Base-by-base conservation (phyloP, 92 coral and sea anemone species). In the Meandrina meandrites region DNA sequence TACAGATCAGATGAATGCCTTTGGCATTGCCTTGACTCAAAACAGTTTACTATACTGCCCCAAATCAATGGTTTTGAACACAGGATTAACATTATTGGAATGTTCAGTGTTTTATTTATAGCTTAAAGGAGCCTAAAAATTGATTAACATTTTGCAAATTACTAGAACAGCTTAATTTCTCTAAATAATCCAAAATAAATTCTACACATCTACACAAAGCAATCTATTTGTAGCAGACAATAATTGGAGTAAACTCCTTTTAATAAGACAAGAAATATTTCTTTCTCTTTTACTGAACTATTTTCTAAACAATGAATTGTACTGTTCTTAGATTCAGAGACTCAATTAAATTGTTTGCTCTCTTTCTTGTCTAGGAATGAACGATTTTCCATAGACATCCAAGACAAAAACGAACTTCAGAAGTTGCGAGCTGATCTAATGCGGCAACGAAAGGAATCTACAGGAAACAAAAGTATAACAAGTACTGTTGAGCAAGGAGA, bases 351-450 rank as follows among this genome's bases (percentile, higher is more conserved):
- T 8, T 15, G 17, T 51, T 51, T 9, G 7, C 27, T 27, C 13
- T 81, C 24, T 76, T 42, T 71, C 72, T 42, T 36, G 21, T 8
- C 50, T 36, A 92, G 95, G 91, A 90, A 71, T 64, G 88, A 90
- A 57, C 60, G 84, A 13, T 88, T 79, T 62, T 85, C 91, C 75
- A 74, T 90, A 42, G 82, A 92, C 82, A 92, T 92, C 57, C 84
- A 89, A 74, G 90, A 89, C 86, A 92, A 89, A 72, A 82, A 72
- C 47, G 92, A 92, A 84, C 94, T 92, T 30, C 81, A 84, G 30
- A 71, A 69, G 37, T 67, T 92, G 53, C 88, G 94, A 32, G 88
- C 75, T 53, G 88, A 89, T 31, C 82, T 90, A 32, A 75, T 84
- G 24, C 77, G 72, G 86, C 77, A 80, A 68, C 34, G 37, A 90